Conservation (phyloP, 1,140 invertebrate species). For the Dinothrombium tinctorium region DNA sequence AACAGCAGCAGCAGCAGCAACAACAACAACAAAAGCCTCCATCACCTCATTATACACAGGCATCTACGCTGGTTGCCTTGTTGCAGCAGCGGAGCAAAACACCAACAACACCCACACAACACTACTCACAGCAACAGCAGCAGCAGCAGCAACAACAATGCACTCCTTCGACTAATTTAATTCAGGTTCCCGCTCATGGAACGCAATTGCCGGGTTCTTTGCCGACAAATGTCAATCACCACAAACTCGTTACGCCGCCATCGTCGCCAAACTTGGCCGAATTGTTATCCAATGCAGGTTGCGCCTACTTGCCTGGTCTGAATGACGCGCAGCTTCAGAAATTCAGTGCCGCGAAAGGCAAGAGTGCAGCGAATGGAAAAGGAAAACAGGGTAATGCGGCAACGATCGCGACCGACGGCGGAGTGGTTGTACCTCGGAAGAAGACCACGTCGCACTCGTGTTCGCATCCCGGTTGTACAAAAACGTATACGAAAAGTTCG, state of each 20-base stretch:
- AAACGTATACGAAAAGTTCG: slow-evolving; percentile 44
- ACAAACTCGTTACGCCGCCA: slow-evolving; percentile 29
- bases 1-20: slow-evolving; percentile 5
- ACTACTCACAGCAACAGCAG: neutral
- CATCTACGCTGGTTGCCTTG: slow-evolving; percentile 1
- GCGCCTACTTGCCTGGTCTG: neutral
- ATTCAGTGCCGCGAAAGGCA: too few species aligned
- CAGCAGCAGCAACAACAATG: neutral
- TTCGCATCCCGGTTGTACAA: slow-evolving; percentile 36
- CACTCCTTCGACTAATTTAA: neutral
- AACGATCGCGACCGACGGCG: too few species aligned
- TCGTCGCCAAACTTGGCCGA: slow-evolving; percentile 30
- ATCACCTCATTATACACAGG: slow-evolving; percentile 1
- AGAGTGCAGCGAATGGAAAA: too few species aligned
- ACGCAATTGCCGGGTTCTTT: neutral
- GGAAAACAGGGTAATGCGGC: too few species aligned
- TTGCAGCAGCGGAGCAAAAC: neutral
- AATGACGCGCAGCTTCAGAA: too few species aligned
- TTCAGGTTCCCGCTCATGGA: neutral
- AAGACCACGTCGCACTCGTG: slow-evolving; percentile 32
- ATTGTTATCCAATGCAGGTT: too few species aligned
- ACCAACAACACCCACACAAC: neutral
- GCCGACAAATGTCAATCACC: slow-evolving; percentile 11
- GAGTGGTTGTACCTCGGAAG: too few species aligned
- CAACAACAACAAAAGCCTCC: slow-evolving; percentile 12